Conservation (phyloP, 2,888 invertebrate genomes). For the Coelopa pilipes region DNA sequence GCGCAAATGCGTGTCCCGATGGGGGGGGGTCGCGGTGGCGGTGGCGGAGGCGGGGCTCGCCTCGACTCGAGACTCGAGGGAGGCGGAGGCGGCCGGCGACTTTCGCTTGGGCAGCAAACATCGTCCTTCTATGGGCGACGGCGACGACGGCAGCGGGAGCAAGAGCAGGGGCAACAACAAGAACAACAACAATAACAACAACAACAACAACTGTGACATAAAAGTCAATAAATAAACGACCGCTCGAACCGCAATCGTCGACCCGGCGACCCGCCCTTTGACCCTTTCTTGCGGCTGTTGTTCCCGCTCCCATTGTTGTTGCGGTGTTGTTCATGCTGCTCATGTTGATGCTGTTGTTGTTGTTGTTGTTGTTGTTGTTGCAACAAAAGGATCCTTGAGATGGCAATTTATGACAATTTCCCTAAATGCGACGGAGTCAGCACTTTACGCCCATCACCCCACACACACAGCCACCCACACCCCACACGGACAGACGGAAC, state of each 20-base stretch:
- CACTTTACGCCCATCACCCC: too few relatives aligned
- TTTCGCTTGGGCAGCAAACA: too few relatives aligned
- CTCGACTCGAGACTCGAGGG: neutral
- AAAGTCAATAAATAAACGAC: constrained; percentile 16
- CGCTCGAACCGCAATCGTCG: neutral
- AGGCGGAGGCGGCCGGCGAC: too few relatives aligned
- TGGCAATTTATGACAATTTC: too few relatives aligned
- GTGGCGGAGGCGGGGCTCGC: neutral
- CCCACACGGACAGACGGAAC: too few relatives aligned
- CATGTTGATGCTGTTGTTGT: too few relatives aligned
- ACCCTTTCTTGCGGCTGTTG: neutral
- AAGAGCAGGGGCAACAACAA: neutral
- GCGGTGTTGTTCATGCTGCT: too few relatives aligned
- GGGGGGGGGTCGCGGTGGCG: neutral
- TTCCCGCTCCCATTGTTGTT: neutral
- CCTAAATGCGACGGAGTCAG: too few relatives aligned
- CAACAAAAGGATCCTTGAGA: too few relatives aligned
- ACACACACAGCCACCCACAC: too few relatives aligned
- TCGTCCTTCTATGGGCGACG: neutral
- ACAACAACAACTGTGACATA: neutral
- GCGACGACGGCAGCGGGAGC: neutral
- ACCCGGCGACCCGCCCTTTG: neutral
- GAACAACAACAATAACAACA: neutral
- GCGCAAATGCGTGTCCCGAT: neutral
- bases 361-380: too few relatives aligned